These are phyloP conservation scores for Allygus modestus DNA, from an alignment of 2,888 invertebrate species.

Conservation along the genomic window DNA sequence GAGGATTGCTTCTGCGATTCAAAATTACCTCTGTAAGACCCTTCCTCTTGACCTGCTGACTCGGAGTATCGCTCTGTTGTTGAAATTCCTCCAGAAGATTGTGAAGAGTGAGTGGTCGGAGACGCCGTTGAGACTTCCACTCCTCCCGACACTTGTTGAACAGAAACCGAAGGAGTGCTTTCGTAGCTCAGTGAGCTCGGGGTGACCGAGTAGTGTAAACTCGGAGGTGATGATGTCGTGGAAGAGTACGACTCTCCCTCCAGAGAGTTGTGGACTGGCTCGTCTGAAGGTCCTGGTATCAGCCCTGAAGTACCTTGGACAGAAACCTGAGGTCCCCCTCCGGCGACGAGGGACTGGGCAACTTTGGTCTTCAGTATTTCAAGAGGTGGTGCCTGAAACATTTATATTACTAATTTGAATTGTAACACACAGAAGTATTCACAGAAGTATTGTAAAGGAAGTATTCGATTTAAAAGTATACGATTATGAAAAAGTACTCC, in stretches of 20 bases:
- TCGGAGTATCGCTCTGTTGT: neutral
- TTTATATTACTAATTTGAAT: too few species aligned
- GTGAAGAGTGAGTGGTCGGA: neutral
- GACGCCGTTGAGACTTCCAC: conserved; percentile 18
- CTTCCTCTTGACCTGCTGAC: neutral
- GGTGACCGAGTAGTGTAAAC: neutral
- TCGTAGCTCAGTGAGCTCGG: conserved; percentile 28
- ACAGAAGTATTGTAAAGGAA: too few species aligned
- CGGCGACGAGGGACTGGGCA: neutral
- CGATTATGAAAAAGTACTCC: too few species aligned
- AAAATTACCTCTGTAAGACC: neutral
- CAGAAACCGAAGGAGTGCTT: neutral
- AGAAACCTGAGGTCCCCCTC: conserved; percentile 36
- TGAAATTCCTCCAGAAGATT: neutral
- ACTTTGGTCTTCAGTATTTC: conserved; percentile 54
- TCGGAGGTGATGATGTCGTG: conserved; percentile 16
- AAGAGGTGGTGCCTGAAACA: conserved; percentile 50
- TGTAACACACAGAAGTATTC: too few species aligned
- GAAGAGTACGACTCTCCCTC: conserved; percentile 42
- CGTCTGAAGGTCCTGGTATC: conserved; percentile 44
- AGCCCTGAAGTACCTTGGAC: conserved; percentile 7
- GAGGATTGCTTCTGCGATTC: conserved; percentile 26
- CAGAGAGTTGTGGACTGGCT: conserved; percentile 48
- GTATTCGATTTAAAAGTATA: neutral
- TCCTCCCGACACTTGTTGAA: neutral